phyloP scores from a whole-genome alignment of 2,797 vertebrate species.

The Anguilla pacifica region DNA sequence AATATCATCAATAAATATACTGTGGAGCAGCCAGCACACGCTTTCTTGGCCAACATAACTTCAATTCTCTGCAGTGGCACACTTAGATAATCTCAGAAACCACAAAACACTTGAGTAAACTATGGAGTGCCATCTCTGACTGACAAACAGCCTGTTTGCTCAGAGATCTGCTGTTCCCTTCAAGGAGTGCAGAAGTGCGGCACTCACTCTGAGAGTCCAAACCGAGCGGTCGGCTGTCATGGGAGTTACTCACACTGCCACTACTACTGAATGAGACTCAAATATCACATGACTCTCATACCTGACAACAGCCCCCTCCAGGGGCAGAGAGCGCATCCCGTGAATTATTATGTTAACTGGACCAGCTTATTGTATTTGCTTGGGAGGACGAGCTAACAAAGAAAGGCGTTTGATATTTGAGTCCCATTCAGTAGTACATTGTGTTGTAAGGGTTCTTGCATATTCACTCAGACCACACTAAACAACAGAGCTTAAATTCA shows the following conservation, averaged over 20 bases:
- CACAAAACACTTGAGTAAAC: constrained; percentile 27
- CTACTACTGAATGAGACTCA: constrained; percentile 15
- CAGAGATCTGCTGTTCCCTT: constrained; percentile 46
- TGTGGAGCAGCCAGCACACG: background rate
- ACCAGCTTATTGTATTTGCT: background rate
- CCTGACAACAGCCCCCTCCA: background rate
- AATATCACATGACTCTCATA: background rate
- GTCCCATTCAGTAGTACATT: background rate
- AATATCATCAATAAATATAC: background rate
- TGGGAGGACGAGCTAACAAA: background rate
- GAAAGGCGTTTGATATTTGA: too few relatives aligned
- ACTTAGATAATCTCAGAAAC: constrained; percentile 23
- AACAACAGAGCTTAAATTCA: background rate
- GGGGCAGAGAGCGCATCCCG: background rate
- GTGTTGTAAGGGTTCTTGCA: background rate
- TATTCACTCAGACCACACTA: background rate
- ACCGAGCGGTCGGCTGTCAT: constrained; percentile 59
- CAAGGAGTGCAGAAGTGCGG: constrained; percentile 53
- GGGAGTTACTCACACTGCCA: constrained; percentile 42
- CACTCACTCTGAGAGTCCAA: constrained; percentile 46
- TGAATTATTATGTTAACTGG: constrained; percentile 10
- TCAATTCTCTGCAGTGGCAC: constrained; percentile 24
- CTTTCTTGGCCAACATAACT: background rate
- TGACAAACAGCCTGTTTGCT: constrained; percentile 35
- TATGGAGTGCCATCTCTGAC: constrained; percentile 23